Base-by-base conservation (phyloP, 2,888 invertebrate species). In the Drosophila monieri region DNA sequence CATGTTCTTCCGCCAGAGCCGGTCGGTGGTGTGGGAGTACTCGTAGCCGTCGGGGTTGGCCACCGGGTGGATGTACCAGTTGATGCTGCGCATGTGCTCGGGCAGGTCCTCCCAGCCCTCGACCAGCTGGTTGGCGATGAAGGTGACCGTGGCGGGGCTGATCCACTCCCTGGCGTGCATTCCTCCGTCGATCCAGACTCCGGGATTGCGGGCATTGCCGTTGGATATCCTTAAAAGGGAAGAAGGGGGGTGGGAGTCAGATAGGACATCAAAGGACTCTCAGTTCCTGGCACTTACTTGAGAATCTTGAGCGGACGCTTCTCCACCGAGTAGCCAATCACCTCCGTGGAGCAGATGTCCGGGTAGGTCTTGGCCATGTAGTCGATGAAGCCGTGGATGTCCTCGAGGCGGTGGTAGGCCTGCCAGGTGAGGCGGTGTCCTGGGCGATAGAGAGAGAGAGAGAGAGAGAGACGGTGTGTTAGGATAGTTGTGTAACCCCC, bases 161-260 rank as follows among this genome's bases (percentile, higher is more conserved):
- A 97, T 96, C 97, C 97, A 98, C 92, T 98, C 98, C 21, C 98
- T 93, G 0, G 97, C 96, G 84, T 97, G 97, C 76, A 97, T 97
- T 18, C 96, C 95, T 0, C 94, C 95, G 84, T 95, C 95, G 43
- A 95, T 91, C 95, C 96, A 96, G 10, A 96, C 92, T 0, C 94
- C 94, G 0, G 92, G 92, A 70, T 94, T 95, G 6, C 91, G 91
- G 0, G 91, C 79, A 30, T 93, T 92, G 5, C 95, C 95, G 81
- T 95, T 95, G 4, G 96, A 96, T 70, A 96, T 94, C 85, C 94
- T 94, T 3, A 5, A 0, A 23, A 5, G 21, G 21, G 0, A 23
- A 23, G 21, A 18, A 14, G 18, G 1, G 2, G 8, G 9, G 6
- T 1, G 1, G 2, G 8, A 6, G 6, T 1, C 1, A 39, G 6